Percentiles rank a stretch among this genome's conserved stretches.
These are phyloP conservation scores for Nettapus auritus DNA, from an alignment of 2,113 vertebrate species.

Conservation along the genomic window DNA sequence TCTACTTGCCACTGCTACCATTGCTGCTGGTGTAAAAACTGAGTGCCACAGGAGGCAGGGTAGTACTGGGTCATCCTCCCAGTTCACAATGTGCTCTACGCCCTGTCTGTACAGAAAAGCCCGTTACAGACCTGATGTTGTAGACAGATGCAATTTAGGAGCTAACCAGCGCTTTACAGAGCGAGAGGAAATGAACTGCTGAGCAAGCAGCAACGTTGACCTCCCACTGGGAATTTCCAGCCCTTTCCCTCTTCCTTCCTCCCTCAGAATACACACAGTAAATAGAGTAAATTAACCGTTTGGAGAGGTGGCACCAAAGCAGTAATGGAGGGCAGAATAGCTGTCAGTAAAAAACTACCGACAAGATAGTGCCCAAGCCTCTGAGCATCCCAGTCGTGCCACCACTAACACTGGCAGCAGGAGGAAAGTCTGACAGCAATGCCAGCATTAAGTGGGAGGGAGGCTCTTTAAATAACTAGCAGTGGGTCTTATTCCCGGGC, in stretches of 20 bases:
- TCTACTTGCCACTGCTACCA: neutral
- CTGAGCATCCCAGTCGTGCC: constrained; percentile 6
- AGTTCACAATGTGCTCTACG: neutral
- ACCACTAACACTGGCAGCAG: neutral
- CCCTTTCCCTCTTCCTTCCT: constrained; percentile 63
- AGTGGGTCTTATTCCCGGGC: neutral
- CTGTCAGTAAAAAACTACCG: constrained; percentile 16
- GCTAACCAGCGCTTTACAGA: neutral
- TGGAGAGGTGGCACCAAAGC: constrained; percentile 4
- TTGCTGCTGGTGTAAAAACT: neutral
- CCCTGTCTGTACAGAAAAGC: neutral
- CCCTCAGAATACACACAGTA: constrained; percentile 7
- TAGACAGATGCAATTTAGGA: neutral
- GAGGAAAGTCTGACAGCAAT: constrained; percentile 5
- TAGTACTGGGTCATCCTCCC: neutral
- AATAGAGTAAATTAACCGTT: neutral
- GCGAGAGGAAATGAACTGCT: neutral
- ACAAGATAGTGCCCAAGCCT: constrained; percentile 21
- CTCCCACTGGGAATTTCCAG: constrained; percentile 52
- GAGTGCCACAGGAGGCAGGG: neutral
- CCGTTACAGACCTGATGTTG: neutral
- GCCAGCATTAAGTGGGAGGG: constrained; percentile 32
- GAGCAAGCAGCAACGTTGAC: neutral
- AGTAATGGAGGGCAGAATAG: neutral
- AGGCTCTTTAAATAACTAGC: constrained; percentile 50